Evolutionary conservation across 1,140 invertebrate species (phyloP), one percentile per base, ranked within the genome.

Genomic region (Aphaenogaster floridana): DNA sequence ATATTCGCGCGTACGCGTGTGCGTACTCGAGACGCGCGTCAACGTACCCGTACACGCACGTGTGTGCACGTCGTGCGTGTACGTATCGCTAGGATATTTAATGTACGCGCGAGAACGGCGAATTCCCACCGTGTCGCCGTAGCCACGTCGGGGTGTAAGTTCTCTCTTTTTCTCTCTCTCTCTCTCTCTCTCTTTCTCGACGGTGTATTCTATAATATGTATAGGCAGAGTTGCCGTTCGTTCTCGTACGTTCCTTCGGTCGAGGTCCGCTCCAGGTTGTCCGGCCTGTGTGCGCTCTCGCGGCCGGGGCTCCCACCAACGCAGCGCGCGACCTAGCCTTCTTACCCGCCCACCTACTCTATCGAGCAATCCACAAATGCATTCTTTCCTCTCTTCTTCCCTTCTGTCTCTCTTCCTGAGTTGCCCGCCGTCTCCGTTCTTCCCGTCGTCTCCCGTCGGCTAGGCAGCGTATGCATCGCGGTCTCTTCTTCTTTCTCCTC

Each of bases 321-420:
- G 79, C 78, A 69, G 36, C 36, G 66, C 63, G 50, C 88, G 59
- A 83, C 91, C 88, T 90, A 89, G 78, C 86, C 91, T 91, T 90
- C 89, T 91, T 91, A 91, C 45, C 48, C 90, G 83, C 91, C 91
- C 91, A 92, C 91, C 91, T 92, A 92, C 91, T 91, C 90, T 92
- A 92, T 92, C 91, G 89, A 92, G 91, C 89, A 92, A 92, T 92
- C 91, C 90, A 81, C 79, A 87, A 90, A 92, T 89, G 91, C 91
- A 92, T 92, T 92, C 91, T 92, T 91, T 92, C 89, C 80, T 88
- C 92, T 89, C 77, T 88, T 89, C 86, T 81, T 83, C 71, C 84
- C 86, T 87, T 79, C 72, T 50, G 61, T 79, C 84, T 77, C 66
- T 71, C 72, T 80, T 88, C 84, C 77, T 28, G 64, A 71, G 84